Conservation (phyloP, 2,797 vertebrate genomes). For the Zenarchopterus dispar region DNA sequence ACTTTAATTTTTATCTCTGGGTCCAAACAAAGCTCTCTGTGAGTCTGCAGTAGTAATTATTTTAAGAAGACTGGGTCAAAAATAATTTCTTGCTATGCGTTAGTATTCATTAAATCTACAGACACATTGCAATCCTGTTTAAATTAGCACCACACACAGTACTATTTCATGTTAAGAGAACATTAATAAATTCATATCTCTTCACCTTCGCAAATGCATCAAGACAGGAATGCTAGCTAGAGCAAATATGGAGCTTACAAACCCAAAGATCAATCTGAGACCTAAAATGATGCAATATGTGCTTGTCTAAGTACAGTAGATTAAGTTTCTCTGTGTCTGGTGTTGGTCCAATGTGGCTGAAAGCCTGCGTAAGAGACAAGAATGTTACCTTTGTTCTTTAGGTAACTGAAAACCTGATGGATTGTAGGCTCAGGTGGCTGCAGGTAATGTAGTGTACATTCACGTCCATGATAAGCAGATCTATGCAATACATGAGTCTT, state of each 20-base stretch:
- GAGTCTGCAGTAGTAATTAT: too few species aligned
- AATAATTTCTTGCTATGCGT: too few species aligned
- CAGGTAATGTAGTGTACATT: slow-evolving; percentile 36
- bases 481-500: slow-evolving; percentile 4
- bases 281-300: slow-evolving; percentile 64
- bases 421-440: slow-evolving; percentile 27
- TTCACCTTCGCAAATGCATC: slow-evolving; percentile 2
- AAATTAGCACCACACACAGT: too few species aligned
- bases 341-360: slow-evolving; percentile 65
- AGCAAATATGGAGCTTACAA: slow-evolving; percentile 58
- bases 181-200: too few species aligned
- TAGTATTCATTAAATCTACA: too few species aligned
- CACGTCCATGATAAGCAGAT: slow-evolving; percentile 22
- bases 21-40: too few species aligned
- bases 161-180: too few species aligned
- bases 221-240: neutral
- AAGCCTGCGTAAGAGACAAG: slow-evolving; percentile 57
- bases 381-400: slow-evolving; percentile 68
- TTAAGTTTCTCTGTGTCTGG: slow-evolving; percentile 64
- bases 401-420: slow-evolving; percentile 64
- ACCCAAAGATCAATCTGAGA: slow-evolving; percentile 55
- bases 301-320: slow-evolving; percentile 52
- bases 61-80: too few species aligned
- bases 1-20: too few species aligned
- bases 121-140: too few species aligned